Base-by-base conservation (phyloP, 2,113 vertebrate genomes). In the Alethe castanea region DNA sequence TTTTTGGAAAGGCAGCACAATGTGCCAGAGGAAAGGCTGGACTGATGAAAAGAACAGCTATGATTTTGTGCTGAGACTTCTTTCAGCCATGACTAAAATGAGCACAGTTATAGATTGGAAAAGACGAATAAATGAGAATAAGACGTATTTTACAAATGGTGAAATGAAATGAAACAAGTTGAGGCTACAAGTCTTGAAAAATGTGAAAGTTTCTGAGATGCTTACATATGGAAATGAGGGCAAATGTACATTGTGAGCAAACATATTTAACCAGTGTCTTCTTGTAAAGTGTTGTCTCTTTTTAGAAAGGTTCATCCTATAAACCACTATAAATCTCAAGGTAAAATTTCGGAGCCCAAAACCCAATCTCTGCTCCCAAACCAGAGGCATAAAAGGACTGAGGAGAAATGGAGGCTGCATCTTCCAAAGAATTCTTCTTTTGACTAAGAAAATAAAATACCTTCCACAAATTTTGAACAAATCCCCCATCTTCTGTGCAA, bases 31-130 rank as follows among this genome's bases (percentile, higher is more conserved):
- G 87, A 92, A 81, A 86, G 83, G 86, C 77, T 85, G 80, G 70
- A 45, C 69, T 53, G 69, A 95, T 79, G 92, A 91, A 94, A 94
- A 42, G 56, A 81, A 71, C 48, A 81, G 86, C 86, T 86, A 74
- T 11, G 48, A 64, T 87, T 60, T 4, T 86, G 69, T 47, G 50
- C 57, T 81, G 65, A 84, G 83, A n/a, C 40, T 84, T 81, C 61
- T 71, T 81, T 93, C 85, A 79, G 70, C n/a, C 57, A 36, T 31
- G 47, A 60, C 81, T 84, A 48, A 86, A 81, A 91, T 14, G 23
- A 85, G 73, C 36, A 79, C 45, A 53, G 54, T 31, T 78, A 86
- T 0, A 0, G 40, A 54, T 1, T 38, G 42, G 73, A 87, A 89
- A 59, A 92, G 35, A 65, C 2, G 7, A 79, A 71, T 59, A 83